Conservation (phyloP, 2,888 invertebrate genomes). For the Bembecia ichneumoniformis region DNA sequence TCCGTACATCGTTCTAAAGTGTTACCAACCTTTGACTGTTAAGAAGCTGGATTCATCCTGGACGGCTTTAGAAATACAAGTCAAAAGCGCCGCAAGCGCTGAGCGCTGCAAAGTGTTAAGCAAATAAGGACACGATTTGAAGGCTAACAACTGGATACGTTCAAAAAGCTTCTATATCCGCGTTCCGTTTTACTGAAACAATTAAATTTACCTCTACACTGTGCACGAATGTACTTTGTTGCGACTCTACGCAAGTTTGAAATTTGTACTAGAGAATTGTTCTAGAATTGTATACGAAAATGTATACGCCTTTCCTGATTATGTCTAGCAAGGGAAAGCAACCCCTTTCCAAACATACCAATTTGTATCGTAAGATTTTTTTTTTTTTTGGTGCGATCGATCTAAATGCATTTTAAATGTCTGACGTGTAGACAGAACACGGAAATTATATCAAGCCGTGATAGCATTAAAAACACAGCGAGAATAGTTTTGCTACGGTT, state of each 20-base stretch:
- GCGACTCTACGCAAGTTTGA: conserved; percentile 18
- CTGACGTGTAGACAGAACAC: too few species aligned
- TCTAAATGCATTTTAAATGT: background rate
- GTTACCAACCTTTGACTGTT: background rate
- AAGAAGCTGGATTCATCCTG: background rate
- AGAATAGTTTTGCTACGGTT: too few species aligned
- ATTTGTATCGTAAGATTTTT: too few species aligned
- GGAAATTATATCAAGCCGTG: too few species aligned
- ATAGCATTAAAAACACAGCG: too few species aligned
- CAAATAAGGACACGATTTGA: conserved; percentile 31
- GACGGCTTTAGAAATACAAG: background rate
- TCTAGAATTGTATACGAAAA: conserved; percentile 7
- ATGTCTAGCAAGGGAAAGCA: conserved; percentile 16
- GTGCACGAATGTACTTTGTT: conserved; percentile 14
- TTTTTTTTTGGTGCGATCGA: background rate
- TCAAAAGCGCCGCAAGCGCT: background rate
- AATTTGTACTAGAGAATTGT: conserved; percentile 8
- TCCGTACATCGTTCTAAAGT: background rate
- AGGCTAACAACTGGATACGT: conserved; percentile 53
- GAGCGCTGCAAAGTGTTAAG: conserved; percentile 3
- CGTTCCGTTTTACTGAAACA: conserved; percentile 30
- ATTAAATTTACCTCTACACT: conserved; percentile 13
- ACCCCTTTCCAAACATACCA: conserved; percentile 18
- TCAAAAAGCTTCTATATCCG: conserved; percentile 59
- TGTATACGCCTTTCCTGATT: conserved; percentile 30